Conservation (phyloP, 2,888 invertebrate species). For the Aporophyla nigra region DNA sequence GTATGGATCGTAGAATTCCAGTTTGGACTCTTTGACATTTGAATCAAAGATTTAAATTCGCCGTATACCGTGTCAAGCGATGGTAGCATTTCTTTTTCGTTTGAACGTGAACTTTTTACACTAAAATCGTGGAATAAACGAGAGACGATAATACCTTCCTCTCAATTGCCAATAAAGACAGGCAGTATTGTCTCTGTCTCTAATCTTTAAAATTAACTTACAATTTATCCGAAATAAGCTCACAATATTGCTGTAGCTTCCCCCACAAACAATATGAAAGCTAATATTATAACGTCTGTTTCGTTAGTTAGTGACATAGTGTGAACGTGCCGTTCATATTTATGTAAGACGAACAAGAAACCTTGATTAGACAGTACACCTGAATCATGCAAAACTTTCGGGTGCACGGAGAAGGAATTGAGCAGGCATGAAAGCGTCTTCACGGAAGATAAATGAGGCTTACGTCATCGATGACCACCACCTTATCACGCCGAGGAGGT, state of each 20-base stretch:
- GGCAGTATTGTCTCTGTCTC: background rate
- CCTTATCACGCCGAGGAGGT: background rate
- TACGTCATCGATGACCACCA: background rate
- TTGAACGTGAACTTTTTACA: background rate
- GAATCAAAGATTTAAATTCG: background rate
- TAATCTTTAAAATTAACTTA: background rate
- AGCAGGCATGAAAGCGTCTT: background rate
- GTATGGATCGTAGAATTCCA: too few species aligned
- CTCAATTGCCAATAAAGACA: background rate
- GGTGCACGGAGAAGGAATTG: constrained; percentile 4
- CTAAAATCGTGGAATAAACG: background rate
- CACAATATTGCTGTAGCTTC: background rate
- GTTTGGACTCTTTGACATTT: too few species aligned
- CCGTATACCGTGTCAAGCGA: background rate
- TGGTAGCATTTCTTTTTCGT: background rate
- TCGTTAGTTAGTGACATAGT: background rate
- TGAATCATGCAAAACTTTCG: constrained; percentile 21
- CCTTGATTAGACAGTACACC: constrained; percentile 28
- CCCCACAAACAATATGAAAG: background rate
- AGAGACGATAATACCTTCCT: background rate
- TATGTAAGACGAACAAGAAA: constrained; percentile 20
- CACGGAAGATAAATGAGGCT: background rate
- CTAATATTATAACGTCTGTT: background rate
- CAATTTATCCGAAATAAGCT: background rate
- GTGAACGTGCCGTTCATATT: constrained; percentile 20